Evolutionary conservation across 2,113 vertebrate genomes (phyloP), one percentile per base, ranked within the genome.

Genomic region (Lycocorax pyrrhopterus): DNA sequence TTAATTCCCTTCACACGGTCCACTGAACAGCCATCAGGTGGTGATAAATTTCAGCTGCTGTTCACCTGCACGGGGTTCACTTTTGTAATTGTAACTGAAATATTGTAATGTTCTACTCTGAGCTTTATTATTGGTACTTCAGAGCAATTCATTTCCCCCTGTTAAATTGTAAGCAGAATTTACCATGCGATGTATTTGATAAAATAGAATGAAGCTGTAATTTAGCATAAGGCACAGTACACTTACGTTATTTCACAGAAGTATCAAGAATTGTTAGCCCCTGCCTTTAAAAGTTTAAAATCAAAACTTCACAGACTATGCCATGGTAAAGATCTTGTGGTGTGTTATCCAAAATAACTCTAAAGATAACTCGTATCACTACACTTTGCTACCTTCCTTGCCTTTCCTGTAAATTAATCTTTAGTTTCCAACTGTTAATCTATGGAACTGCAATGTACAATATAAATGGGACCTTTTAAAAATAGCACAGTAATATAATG

Each of bases 401-500:
- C 39, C 41, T 96, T 96, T 97, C 91, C 84, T 93, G 94, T 97
- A 96, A 96, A 96, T 97, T 93, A 96, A 97, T 96, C 93, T 97
- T 96, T 90, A 39, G 63, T 96, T 96, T 96, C 94, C 87, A 97
- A 94, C 91, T 94, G 89, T 81, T 97, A 96, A 96, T 96, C 96
- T 91, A 94, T 96, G 79, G 89, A 92, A 82, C 93, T 77, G 89
- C 84, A 94, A 79, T 80, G 93, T 94, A 69, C 78, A 95, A 96
- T 95, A 95, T 96, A 96, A 96, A 97, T 96, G 49, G 75, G 90
- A 76, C 89, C 94, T 97, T 97, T 97, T 86, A 97, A 96, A 97
- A 97, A 93, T 96, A 94, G 68, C 85, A 89, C 68, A 71, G 87
- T 79, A 89, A 91, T 90, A 91, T 96, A 96, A 96, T 92, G 94